These are phyloP conservation scores for Sarcophaga variegata DNA, from an alignment of 2,888 invertebrate species.

Conservation along the genomic window DNA sequence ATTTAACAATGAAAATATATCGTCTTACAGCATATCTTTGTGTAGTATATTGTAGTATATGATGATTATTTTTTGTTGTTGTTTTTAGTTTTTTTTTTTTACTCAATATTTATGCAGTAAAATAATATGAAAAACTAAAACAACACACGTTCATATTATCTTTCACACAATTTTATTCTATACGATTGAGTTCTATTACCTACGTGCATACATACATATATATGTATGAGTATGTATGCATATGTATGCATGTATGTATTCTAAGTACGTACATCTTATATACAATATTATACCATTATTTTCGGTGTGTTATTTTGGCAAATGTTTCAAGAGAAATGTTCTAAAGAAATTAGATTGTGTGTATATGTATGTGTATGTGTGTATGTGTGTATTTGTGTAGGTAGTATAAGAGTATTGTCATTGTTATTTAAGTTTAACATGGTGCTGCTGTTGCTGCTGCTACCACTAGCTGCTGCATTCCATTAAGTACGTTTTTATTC, in stretches of 20 bases:
- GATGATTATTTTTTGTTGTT: too few species aligned
- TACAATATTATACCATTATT: neutral
- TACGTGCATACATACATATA: neutral
- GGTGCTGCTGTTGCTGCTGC: neutral
- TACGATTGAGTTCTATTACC: neutral
- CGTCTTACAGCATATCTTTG: too few species aligned
- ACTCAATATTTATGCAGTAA: too few species aligned
- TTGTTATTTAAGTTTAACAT: neutral
- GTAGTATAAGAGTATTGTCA: neutral
- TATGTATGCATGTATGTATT: neutral
- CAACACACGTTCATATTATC: neutral
- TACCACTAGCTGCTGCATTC: neutral
- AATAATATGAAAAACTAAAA: too few species aligned
- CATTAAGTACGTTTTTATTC: constrained; percentile 1
- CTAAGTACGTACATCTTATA: neutral
- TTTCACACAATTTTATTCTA: neutral
- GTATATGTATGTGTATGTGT: too few species aligned
- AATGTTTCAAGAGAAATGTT: too few species aligned
- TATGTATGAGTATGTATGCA: neutral
- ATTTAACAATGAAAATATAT: too few species aligned
- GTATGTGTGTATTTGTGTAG: too few species aligned
- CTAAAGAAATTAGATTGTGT: too few species aligned
- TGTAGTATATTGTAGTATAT: too few species aligned
- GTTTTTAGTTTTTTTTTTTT: too few species aligned
- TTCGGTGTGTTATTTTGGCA: too few species aligned